Evolutionary conservation across 2,888 invertebrate species (phyloP).

Genomic region (Agriopis aurantiaria): DNA sequence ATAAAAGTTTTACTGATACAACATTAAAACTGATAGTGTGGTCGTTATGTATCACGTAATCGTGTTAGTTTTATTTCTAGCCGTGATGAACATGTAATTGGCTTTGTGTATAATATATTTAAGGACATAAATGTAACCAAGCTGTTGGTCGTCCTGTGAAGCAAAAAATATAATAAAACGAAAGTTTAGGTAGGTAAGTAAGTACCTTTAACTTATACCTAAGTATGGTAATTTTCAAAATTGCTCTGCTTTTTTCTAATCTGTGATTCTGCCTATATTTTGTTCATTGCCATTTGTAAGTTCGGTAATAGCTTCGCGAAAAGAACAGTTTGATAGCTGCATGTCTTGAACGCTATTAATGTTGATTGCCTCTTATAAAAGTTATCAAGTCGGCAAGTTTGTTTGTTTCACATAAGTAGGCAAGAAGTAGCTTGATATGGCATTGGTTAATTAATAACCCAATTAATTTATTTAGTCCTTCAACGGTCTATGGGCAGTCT

Average conservation of each 20-base stretch:
- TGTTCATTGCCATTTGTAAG: slow-evolving; percentile 53
- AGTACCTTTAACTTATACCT: not conserved
- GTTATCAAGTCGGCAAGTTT: slow-evolving; percentile 23
- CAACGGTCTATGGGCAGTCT: no score
- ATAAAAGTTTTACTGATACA: no score
- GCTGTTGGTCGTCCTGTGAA: no score
- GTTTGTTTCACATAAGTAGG: slow-evolving; percentile 9
- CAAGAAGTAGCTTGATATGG: not conserved
- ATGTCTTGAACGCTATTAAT: slow-evolving; percentile 39
- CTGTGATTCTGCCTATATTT: slow-evolving; percentile 39
- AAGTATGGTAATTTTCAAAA: not conserved
- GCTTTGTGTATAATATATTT: no score
- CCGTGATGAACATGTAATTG: no score
- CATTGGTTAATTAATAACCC: slow-evolving; percentile 5
- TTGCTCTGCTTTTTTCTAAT: not conserved
- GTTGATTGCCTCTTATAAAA: slow-evolving; percentile 34
- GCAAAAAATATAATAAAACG: no score
- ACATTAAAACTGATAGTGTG: no score
- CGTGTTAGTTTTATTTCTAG: no score
- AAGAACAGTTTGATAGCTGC: slow-evolving; percentile 45
- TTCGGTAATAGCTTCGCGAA: slow-evolving; percentile 52
- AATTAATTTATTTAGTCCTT: no score
- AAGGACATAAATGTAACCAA: no score
- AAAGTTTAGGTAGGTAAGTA: no score
- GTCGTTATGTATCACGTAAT: no score